Evolutionary conservation across 2,113 vertebrate genomes (phyloP), one percentile per base, ranked within the genome.

Genomic region (Hipposideros armiger): DNA sequence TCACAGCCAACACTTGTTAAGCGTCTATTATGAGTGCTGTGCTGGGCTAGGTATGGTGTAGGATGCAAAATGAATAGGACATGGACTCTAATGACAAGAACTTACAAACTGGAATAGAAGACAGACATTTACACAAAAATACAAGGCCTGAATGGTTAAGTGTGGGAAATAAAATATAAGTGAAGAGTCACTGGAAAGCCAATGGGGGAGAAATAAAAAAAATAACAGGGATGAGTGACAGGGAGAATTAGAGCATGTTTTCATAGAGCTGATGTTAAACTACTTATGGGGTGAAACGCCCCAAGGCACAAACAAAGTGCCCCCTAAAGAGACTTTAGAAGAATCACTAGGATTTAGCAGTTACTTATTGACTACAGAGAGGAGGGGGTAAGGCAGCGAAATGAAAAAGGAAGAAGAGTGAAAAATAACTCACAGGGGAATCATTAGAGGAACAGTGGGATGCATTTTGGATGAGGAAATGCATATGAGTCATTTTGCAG

Each of bases 381-480:
- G 30, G 32, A 0, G 22, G 17, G 4, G 20, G 40, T 11, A 67
- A 54, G 22, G 30, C 28, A 76, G 87, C 52, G 40, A 66, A 80
- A 80, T 40, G 7, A 54, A 89, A 26, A n/a, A 80, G 45, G 17
- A 73, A 89, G 32, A 76, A 58, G 32, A 64, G 24, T 5, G 7
- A 66, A 76, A 93, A 52, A 30, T 19, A 52, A 64, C n/a, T 17
- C 26, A 62, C 30, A 20, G 7, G 4, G 11, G 14, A 90, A 67
- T 89, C 72, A 42, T 36, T 6, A 69, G 22, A 22, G 11, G 10
- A 66, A n/a, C 1, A n/a, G 20, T 3, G 3, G n/a, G 60, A 62
- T n/a, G 60, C 50, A n/a, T 11, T 52, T 64, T 83, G 50, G 56
- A 82, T 54, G 42, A 54, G 40, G 52, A 95, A 62, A 82, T 78